Percentiles rank a stretch among this genome's conserved stretches.
These are phyloP conservation scores for Pelosia muscerda DNA, from an alignment of 2,888 invertebrate species.

Conservation along the genomic window DNA sequence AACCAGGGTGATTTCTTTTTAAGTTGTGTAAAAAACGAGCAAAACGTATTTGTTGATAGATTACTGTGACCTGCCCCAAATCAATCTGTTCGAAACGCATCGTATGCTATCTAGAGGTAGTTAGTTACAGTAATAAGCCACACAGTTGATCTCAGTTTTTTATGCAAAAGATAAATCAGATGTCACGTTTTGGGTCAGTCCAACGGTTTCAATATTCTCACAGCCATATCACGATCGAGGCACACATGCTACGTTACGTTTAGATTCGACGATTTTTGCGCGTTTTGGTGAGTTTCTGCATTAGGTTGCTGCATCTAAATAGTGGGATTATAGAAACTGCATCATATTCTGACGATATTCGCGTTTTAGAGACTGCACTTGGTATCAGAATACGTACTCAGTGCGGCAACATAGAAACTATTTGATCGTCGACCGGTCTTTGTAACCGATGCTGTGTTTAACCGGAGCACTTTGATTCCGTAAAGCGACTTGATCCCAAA, in stretches of 20 bases:
- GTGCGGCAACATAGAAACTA: neutral
- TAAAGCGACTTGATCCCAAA: neutral
- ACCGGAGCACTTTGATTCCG: neutral
- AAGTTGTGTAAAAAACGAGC: neutral
- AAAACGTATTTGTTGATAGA: neutral
- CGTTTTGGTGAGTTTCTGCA: neutral
- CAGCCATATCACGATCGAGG: neutral
- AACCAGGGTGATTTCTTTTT: neutral
- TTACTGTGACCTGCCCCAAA: slow-evolving; percentile 35
- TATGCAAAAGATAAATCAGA: neutral
- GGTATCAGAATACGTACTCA: neutral
- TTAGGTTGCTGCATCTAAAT: too few species aligned
- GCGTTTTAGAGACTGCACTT: neutral
- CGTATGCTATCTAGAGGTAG: slow-evolving; percentile 8
- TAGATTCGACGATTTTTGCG: neutral
- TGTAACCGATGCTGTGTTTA: neutral
- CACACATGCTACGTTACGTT: neutral
- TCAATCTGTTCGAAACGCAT: slow-evolving; percentile 18
- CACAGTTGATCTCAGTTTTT: slow-evolving; percentile 10
- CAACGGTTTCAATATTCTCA: neutral
- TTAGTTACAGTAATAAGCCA: slow-evolving; percentile 6
- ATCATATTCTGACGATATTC: neutral
- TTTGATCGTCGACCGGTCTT: neutral
- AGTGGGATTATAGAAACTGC: neutral
- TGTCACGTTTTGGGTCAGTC: neutral